Conservation (phyloP, 2,888 invertebrate genomes). For the Polietes domitor region DNA sequence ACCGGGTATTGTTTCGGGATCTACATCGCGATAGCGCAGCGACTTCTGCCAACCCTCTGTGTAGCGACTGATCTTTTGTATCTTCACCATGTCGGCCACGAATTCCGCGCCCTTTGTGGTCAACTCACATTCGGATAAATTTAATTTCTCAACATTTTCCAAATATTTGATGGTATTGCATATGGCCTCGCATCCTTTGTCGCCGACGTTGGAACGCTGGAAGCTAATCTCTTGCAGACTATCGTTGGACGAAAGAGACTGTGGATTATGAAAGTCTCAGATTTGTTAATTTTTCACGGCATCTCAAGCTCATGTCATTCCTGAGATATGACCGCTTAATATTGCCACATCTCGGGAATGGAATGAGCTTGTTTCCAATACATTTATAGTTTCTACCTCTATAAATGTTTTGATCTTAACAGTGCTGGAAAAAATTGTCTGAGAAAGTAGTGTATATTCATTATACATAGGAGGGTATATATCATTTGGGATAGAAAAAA, state of each 20-base stretch:
- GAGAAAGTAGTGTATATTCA: too few species aligned
- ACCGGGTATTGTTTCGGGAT: constrained; percentile 88
- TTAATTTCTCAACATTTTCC: constrained; percentile 86
- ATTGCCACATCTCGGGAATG: too few species aligned
- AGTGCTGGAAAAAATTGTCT: too few species aligned
- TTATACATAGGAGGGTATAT: too few species aligned
- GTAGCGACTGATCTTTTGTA: constrained; percentile 87
- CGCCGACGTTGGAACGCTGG: constrained; percentile 86
- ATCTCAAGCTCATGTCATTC: too few species aligned
- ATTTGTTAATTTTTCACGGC: too few species aligned
- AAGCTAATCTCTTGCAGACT: constrained; percentile 86
- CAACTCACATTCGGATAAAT: constrained; percentile 87
- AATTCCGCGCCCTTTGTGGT: constrained; percentile 84
- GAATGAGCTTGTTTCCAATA: too few species aligned
- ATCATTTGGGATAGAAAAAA: too few species aligned
- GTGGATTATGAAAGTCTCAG: too few species aligned
- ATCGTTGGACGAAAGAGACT: constrained; percentile 85
- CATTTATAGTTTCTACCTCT: too few species aligned
- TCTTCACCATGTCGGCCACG: constrained; percentile 86
- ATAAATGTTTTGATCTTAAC: too few species aligned
- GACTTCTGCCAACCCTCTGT: constrained; percentile 92
- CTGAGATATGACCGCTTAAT: too few species aligned
- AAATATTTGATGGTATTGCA: constrained; percentile 86
- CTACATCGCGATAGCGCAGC: constrained; percentile 88
- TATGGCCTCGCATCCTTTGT: constrained; percentile 87